Conservation (phyloP, 2,888 invertebrate genomes). For the Rhorus exstirpatorius region DNA sequence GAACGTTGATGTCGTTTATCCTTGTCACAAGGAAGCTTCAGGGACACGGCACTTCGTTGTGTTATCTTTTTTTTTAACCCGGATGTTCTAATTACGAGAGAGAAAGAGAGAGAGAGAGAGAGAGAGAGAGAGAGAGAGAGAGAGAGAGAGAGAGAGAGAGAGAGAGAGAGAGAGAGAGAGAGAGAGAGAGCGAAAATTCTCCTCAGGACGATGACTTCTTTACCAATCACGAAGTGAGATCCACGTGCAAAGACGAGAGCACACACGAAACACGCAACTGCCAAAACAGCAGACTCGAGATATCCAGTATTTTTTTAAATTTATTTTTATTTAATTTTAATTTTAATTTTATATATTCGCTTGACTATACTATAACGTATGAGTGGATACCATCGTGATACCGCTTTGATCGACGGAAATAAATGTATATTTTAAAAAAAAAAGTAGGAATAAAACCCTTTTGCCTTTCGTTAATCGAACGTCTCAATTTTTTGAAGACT, state of each 20-base stretch:
- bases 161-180: constrained; percentile 16
- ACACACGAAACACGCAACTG: constrained; percentile 12
- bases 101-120: constrained; percentile 14
- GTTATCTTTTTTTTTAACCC: constrained; percentile 49
- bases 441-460: too few species aligned
- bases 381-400: background rate
- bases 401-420: background rate
- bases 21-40: constrained; percentile 37
- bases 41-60: background rate
- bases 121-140: constrained; percentile 7
- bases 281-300: constrained; percentile 1
- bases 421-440: background rate
- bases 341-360: constrained; percentile 22
- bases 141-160: constrained; percentile 4
- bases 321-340: background rate
- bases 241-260: constrained; percentile 41
- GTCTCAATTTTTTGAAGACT: background rate
- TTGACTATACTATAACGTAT: background rate
- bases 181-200: background rate
- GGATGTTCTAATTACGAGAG: constrained; percentile 69
- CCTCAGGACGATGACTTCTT: constrained; percentile 69
- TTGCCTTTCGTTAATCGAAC: background rate
- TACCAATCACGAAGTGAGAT: constrained; percentile 37
- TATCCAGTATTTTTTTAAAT: constrained; percentile 17
- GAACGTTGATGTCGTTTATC: constrained; percentile 37